Evolutionary conservation across 2,888 invertebrate species (phyloP).

Genomic region (Chymomyza fuscimana): DNA sequence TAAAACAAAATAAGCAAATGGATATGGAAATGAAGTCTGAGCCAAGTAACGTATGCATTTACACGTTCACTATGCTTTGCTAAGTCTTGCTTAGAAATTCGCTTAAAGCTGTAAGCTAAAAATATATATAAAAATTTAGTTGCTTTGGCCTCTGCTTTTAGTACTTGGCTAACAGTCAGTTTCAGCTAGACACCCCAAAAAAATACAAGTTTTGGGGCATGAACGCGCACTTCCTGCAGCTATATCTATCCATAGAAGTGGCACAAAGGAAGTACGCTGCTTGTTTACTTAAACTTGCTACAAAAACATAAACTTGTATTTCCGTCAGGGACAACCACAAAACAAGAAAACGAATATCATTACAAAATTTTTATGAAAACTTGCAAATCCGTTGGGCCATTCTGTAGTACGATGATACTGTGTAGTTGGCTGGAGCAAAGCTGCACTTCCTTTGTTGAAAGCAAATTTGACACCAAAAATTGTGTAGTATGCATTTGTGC

Average conservation of each 20-base stretch:
- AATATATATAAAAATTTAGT: too few relatives aligned
- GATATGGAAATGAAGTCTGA: too few relatives aligned
- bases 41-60: neutral
- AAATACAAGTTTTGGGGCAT: constrained; percentile 47
- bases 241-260: constrained; percentile 22
- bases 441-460: neutral
- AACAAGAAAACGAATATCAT: constrained; percentile 45
- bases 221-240: constrained; percentile 43
- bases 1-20: too few relatives aligned
- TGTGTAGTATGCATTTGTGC: constrained; percentile 7
- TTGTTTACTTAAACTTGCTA: constrained; percentile 66
- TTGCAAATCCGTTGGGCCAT: neutral
- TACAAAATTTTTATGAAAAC: constrained; percentile 56
- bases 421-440: constrained; percentile 14
- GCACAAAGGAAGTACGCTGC: constrained; percentile 60
- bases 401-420: constrained; percentile 2
- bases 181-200: constrained; percentile 19
- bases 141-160: constrained; percentile 12
- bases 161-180: constrained; percentile 33
- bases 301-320: constrained; percentile 59
- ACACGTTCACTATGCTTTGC: neutral
- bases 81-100: constrained; percentile 6
- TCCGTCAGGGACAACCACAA: constrained; percentile 46
- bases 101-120: neutral
- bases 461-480: constrained; percentile 21